These are phyloP conservation scores for Phenganax subtilis DNA, from an alignment of 92 coral and sea anemone species.

Conservation along the genomic window DNA sequence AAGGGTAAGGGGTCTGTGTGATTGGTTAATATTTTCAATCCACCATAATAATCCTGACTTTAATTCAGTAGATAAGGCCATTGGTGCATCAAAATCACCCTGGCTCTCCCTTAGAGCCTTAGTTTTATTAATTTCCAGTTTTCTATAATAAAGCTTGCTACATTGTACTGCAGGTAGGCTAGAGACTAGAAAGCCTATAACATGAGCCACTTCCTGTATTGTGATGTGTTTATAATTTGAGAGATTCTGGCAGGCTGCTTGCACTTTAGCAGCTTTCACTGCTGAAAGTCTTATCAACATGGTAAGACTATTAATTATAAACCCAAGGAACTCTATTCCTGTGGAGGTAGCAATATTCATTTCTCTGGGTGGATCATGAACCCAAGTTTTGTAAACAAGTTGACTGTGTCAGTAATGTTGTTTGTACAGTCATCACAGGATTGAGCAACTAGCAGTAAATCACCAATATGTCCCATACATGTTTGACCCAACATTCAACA, in stretches of 20 bases:
- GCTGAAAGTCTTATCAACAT: not conserved
- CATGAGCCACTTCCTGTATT: no score
- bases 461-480: slow-evolving; percentile 45
- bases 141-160: no score
- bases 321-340: not conserved
- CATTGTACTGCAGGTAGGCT: no score
- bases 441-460: slow-evolving; percentile 27
- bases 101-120: not conserved
- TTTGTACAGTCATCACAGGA: slow-evolving; percentile 22
- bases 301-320: not conserved
- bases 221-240: not conserved
- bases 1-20: not conserved
- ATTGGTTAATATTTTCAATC: not conserved
- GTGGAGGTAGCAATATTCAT: not conserved
- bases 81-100: not conserved
- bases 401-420: no score
- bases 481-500: slow-evolving; percentile 20
- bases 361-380: not conserved
- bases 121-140: no score
- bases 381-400: not conserved
- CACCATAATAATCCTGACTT: not conserved
- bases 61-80: not conserved
- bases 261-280: not conserved
- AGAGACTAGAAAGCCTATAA: no score
- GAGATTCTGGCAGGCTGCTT: not conserved